Percentiles rank a stretch among this genome's conserved stretches.
Conservation (phyloP, 2,888 invertebrate species). For the Rugalucina vietnamica region DNA sequence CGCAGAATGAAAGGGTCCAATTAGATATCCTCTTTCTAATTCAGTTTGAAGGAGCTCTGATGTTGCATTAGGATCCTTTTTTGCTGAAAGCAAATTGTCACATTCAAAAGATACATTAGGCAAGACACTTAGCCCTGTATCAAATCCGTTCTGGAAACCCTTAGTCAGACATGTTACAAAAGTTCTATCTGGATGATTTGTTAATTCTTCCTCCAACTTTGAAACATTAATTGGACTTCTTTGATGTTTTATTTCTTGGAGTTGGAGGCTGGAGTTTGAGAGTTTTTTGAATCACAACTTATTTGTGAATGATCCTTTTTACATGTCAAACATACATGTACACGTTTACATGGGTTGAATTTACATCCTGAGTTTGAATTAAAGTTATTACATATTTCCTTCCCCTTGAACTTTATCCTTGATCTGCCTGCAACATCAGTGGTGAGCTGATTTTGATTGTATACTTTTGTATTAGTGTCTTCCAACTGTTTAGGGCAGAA, state of each 20-base stretch:
- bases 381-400: slow-evolving; percentile 4
- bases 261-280: background rate
- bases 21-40: background rate
- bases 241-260: background rate
- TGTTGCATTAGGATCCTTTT: slow-evolving; percentile 21
- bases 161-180: background rate
- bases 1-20: background rate
- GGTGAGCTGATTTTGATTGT: background rate
- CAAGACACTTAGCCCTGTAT: background rate
- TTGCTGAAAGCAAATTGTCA: slow-evolving; percentile 46
- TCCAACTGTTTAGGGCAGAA: background rate
- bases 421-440: background rate
- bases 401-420: background rate
- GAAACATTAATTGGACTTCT: background rate
- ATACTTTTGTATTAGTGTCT: background rate
- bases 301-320: background rate
- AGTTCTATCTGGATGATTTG: background rate
- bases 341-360: background rate
- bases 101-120: background rate
- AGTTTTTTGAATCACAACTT: slow-evolving; percentile 17
- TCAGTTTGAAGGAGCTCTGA: slow-evolving; percentile 21
- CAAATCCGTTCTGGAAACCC: background rate
- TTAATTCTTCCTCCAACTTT: background rate
- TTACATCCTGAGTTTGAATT: background rate
- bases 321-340: background rate